Evolutionary conservation across 2,888 invertebrate species (phyloP), one percentile per base, ranked within the genome.

Genomic region (Sesamia inferens): DNA sequence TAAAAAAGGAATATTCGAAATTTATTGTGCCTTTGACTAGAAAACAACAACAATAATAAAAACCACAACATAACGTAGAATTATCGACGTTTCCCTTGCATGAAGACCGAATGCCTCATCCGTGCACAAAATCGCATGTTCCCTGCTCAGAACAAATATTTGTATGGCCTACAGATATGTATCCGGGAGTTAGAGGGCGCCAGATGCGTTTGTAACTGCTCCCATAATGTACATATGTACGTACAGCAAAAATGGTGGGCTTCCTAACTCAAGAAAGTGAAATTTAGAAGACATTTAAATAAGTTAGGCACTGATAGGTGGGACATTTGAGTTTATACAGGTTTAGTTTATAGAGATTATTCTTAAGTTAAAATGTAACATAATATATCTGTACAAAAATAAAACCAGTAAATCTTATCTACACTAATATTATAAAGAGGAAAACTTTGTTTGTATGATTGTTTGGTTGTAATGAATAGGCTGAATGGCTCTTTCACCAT

Each of bases 111-210:
- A 7, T 0, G n/a, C n/a, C n/a, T n/a, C n/a, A n/a, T n/a, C n/a
- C 31, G 4, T 61, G 11, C 47, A 61, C 11, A 75, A 68, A 39
- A 39, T 54, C 44, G 24, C 14, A 39, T 59, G 11, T 58, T 55
- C 13, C 4, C 2, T n/a, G 0, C 24, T 13, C 13, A 63, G 47
- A 48, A 19, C 59, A 77, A 77, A 76, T 78, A 77, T 66, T 74
- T 70, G 66, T 71, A 59, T 54, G 47, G 47, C 64, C 64, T 77
- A 59, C 64, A 76, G 76, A 77, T 76, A 64, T 71, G 77, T 71
- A 24, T 48, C 19, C 8, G 54, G 44, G n/a, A 48, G 48, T 68
- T 75, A 59, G 47, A 77, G 54, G 54, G 54, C 16, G 51, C 24
- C 24, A 70, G 77, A 64, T 76, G 71, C 64, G n/a, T 59, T 76